Percentiles rank a stretch among this genome's conserved stretches.
Conservation (phyloP, 1,140 invertebrate species). For the Panagrolaimus sp. region DNA sequence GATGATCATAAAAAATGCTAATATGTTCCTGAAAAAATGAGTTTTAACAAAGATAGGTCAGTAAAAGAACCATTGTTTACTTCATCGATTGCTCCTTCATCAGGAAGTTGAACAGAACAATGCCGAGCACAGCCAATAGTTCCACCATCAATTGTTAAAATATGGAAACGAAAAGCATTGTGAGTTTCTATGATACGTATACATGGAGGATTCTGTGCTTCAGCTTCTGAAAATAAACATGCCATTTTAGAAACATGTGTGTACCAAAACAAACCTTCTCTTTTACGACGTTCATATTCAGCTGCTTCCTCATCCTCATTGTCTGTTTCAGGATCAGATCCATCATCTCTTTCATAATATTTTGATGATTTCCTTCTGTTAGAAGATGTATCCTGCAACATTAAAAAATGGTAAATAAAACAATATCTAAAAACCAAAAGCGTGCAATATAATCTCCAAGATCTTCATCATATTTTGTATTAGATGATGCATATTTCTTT, state of each 20-base stretch:
- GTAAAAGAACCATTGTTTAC: not conserved
- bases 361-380: not conserved
- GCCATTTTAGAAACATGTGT: no score
- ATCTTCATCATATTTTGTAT: not conserved
- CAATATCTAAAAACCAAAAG: not conserved
- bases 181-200: conserved; percentile 15
- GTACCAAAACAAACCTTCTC: not conserved
- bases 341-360: not conserved
- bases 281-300: conserved; percentile 18
- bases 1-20: conserved; percentile 8
- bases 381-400: not conserved
- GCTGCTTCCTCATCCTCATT: conserved; percentile 11
- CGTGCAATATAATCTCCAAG: conserved; percentile 2
- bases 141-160: conserved; percentile 20
- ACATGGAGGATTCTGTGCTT: conserved; percentile 19
- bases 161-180: conserved; percentile 6
- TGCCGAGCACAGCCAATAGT: conserved; percentile 6
- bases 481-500: not conserved
- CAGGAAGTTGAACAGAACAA: conserved; percentile 12
- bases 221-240: not conserved
- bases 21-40: conserved; percentile 15
- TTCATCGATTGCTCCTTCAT: conserved; percentile 11
- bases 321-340: conserved; percentile 6
- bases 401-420: not conserved
- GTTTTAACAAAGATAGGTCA: not conserved